A percentile compares a stretch with the other conserved stretches of the same genome.
Evolutionary conservation across 2,888 invertebrate species (phyloP).

Genomic region (Sarcophaga rosellei): DNA sequence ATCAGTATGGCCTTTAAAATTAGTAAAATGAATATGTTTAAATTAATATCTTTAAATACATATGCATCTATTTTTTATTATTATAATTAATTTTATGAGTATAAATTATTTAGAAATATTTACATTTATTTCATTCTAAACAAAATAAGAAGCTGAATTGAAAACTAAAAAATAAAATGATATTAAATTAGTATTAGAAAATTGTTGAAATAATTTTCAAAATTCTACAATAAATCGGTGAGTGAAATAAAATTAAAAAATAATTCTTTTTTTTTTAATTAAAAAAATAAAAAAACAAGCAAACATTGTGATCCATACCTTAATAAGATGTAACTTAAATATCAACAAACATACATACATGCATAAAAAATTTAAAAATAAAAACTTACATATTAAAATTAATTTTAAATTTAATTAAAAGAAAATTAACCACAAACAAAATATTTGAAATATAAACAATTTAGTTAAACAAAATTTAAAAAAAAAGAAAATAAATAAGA

Average conservation of each 20-base stretch:
- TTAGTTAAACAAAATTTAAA: constrained; percentile 72
- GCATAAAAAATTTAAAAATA: background rate
- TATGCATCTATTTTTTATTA: background rate
- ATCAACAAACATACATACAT: constrained; percentile 18
- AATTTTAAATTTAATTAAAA: constrained; percentile 52
- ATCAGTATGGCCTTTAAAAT: background rate
- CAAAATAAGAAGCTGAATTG: constrained; percentile 21
- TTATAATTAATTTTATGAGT: background rate
- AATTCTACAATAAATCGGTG: constrained; percentile 57
- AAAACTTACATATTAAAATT: constrained; percentile 28
- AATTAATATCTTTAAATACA: no score
- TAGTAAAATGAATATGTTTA: background rate
- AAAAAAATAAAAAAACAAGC: constrained; percentile 37
- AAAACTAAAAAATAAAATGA: constrained; percentile 12
- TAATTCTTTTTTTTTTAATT: no score
- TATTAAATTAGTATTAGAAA: constrained; percentile 10
- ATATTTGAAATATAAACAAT: constrained; percentile 66
- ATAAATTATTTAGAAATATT: background rate
- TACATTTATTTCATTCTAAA: constrained; percentile 16
- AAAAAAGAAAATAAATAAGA: constrained; percentile 29
- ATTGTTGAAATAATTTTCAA: constrained; percentile 26
- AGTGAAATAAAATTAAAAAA: constrained; percentile 64
- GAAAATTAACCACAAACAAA: constrained; percentile 42
- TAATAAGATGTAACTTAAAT: constrained; percentile 25
- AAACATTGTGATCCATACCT: constrained; percentile 64